Percentiles rank a stretch among this genome's conserved stretches.
These are phyloP conservation scores for Gymnopithys bicolor DNA, from an alignment of 2,797 vertebrate species.

Conservation along the genomic window DNA sequence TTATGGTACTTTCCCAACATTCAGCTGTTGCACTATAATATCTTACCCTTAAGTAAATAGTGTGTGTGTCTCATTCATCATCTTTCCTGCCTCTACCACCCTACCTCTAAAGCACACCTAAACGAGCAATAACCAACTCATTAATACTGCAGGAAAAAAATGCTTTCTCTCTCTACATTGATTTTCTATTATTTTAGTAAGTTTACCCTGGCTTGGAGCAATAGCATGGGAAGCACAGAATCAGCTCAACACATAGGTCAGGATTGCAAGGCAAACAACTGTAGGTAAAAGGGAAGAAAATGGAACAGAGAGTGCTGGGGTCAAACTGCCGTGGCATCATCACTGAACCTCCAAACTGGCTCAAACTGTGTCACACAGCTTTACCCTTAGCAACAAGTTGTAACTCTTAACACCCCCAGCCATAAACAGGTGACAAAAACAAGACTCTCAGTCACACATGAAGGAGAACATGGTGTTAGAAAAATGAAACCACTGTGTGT, in stretches of 20 bases:
- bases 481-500: neutral
- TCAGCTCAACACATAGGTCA: neutral
- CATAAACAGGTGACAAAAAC: neutral
- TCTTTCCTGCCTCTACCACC: neutral
- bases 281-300: neutral
- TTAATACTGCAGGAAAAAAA: neutral
- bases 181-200: neutral
- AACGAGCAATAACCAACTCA: neutral
- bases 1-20: neutral
- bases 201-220: neutral
- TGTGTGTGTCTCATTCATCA: neutral
- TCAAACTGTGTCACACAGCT: rapidly evolving
- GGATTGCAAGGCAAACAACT: neutral
- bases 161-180: neutral
- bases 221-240: neutral
- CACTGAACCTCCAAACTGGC: neutral
- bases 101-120: neutral
- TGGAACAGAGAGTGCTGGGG: neutral
- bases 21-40: neutral
- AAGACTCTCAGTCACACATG: neutral
- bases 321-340: neutral
- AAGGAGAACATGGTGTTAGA: neutral
- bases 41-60: neutral
- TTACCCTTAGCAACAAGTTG: neutral
- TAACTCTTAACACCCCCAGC: neutral